A percentile compares a stretch with the other conserved stretches of the same genome.
These are phyloP conservation scores for Styela clava DNA, from an alignment of 23 tunicate genomes.

Conservation along the genomic window DNA sequence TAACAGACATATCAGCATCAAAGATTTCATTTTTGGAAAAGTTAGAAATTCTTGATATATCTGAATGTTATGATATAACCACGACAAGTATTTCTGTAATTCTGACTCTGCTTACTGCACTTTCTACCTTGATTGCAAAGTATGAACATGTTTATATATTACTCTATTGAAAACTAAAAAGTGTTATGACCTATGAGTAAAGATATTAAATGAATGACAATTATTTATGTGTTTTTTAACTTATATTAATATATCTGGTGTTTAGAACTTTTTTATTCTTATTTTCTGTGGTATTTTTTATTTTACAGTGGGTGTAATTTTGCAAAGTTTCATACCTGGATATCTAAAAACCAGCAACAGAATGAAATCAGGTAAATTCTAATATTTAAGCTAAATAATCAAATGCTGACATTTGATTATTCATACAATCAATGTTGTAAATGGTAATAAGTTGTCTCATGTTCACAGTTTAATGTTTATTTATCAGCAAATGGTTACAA, in stretches of 20 bases:
- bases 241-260: no score
- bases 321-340: not conserved
- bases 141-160: not conserved
- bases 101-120: conserved; percentile 5
- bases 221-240: no score
- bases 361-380: not conserved
- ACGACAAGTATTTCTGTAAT: conserved; percentile 11
- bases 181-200: no score
- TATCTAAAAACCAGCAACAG: not conserved
- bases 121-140: conserved; percentile 19
- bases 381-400: no score
- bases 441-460: not conserved
- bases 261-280: no score
- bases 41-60: conserved; percentile 14
- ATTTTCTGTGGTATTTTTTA: no score
- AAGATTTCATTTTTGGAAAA: not conserved
- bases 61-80: conserved; percentile 25
- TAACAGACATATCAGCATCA: conserved; percentile 5
- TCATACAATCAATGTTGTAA: no score
- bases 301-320: conserved; percentile 33
- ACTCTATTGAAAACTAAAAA: no score
- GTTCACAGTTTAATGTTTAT: no score
- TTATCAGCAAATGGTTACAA: no score
- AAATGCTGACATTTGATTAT: no score
- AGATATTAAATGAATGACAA: no score